Evolutionary conservation across 1,140 invertebrate species (phyloP).

Genomic region (Mamestra configurata): DNA sequence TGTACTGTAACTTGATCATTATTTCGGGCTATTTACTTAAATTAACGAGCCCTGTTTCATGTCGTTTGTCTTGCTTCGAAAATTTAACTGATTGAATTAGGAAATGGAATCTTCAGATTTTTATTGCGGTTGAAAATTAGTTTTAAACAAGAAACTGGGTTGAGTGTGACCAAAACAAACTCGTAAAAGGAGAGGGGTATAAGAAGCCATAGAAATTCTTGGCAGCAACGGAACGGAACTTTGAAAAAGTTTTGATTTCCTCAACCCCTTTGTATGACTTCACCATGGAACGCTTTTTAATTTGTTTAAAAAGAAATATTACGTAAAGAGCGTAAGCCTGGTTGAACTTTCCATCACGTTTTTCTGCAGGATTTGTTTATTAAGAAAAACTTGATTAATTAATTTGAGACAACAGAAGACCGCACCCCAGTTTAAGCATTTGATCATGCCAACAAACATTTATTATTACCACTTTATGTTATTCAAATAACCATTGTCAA

Average conservation of each 20-base stretch:
- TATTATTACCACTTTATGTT: too few relatives aligned
- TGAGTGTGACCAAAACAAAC: not conserved
- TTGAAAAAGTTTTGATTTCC: constrained; percentile 45
- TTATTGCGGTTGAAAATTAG: not conserved
- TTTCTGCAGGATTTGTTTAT: not conserved
- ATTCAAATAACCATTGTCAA: too few relatives aligned
- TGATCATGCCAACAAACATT: not conserved
- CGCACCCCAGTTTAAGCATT: not conserved
- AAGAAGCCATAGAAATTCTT: constrained; percentile 47
- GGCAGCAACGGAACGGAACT: not conserved
- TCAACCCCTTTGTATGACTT: constrained; percentile 26
- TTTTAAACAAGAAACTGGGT: constrained; percentile 6
- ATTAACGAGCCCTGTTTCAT: constrained; percentile 23
- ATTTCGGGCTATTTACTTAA: constrained; percentile 43
- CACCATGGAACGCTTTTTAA: constrained; percentile 3
- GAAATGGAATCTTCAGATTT: not conserved
- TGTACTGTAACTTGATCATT: constrained; percentile 49
- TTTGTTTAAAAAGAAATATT: not conserved
- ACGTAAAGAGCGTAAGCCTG: not conserved
- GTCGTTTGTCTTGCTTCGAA: constrained; percentile 4
- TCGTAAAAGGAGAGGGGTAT: not conserved
- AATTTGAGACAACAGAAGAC: too few relatives aligned
- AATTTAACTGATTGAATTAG: not conserved
- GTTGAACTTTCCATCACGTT: not conserved
- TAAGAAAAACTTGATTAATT: not conserved